These are phyloP conservation scores for Psilanteris sp. DNA, from an alignment of 1,140 invertebrate species.

Conservation along the genomic window DNA sequence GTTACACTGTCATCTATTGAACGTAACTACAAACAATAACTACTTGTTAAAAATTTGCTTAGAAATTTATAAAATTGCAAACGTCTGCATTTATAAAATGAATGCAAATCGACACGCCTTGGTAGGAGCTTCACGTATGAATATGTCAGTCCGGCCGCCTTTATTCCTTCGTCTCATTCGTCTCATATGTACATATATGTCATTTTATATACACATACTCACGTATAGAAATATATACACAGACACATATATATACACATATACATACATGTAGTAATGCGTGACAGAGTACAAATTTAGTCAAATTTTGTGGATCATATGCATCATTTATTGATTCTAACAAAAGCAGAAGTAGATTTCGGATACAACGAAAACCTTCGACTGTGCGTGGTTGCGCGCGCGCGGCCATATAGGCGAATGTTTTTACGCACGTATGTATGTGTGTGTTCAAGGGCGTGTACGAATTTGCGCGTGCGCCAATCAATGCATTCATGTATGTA, in stretches of 20 bases:
- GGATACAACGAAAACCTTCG: conserved; percentile 4
- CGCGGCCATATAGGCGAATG: too few species aligned
- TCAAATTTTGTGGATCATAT: not conserved
- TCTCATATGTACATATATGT: conserved; percentile 53
- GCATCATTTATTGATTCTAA: not conserved
- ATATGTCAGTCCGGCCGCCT: conserved; percentile 25
- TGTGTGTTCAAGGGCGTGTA: not conserved
- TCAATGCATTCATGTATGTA: conserved; percentile 56
- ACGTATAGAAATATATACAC: conserved; percentile 57
- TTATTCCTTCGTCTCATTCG: conserved; percentile 18
- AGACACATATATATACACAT: conserved; percentile 47
- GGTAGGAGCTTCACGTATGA: conserved; percentile 24
- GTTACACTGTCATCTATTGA: conserved; percentile 15
- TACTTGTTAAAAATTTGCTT: conserved; percentile 26
- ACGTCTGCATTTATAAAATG: conserved; percentile 30
- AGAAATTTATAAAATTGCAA: conserved; percentile 54
- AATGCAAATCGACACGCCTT: conserved; percentile 24
- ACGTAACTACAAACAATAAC: conserved; percentile 34
- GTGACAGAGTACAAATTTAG: not conserved
- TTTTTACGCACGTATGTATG: too few species aligned
- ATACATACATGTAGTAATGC: conserved; percentile 52
- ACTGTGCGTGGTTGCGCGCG: not conserved
- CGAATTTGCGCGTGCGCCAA: conserved; percentile 24
- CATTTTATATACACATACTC: conserved; percentile 62
- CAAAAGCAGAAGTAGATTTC: not conserved